Evolutionary conservation across 2,888 invertebrate genomes (phyloP), one percentile per base, ranked within the genome.

Genomic region (Dynastes tityus): DNA sequence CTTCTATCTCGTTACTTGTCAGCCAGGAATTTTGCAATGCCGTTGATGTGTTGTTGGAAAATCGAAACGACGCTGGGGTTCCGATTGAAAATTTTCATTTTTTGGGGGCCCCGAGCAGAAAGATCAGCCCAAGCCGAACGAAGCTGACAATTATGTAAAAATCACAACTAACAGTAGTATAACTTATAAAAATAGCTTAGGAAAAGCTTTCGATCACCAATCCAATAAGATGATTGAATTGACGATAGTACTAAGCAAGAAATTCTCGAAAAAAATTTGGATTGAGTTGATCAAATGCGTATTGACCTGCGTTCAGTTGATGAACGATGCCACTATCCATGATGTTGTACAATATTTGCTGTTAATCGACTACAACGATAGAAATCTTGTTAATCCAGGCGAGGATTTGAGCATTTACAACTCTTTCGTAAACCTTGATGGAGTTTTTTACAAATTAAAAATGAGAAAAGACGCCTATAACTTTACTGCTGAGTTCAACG

Each of bases 1-100:
- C 73, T n/a, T 40, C 55, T 0, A 11, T 6, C 11, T 73, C 11
- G 11, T 16, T 73, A 9, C 73, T 73, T 9, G 13, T 73, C 11
- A 73, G 73, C 22, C 73, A 73, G 13, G 73, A 73, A 40, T 73
- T 73, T n/a, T 73, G 73, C 16, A 53, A 40, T 2, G 73, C 73
- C 6, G 58, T 73, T 1, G 73, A 73, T 6, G 73, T 73, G 1
- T 16, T 73, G 22, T 40, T 73, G 58, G 73, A 73, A 37, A 73
- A 73, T 22, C 73, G 73, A 16, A 58, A 73, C 40, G 73, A 73
- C 40, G 73, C 73, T 1, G 73, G 73, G 0, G 73, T 73, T 0
- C 73, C 73, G 0, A 58, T 73, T 16, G 73, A 58, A 27, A 73
- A 73, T 13, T 27, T 37, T 5, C 61, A 73, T 13, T 9, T 73